Evolutionary conservation across 2,888 invertebrate genomes (phyloP), one percentile per base, ranked within the genome.

Genomic region (Cerastoderma edule): DNA sequence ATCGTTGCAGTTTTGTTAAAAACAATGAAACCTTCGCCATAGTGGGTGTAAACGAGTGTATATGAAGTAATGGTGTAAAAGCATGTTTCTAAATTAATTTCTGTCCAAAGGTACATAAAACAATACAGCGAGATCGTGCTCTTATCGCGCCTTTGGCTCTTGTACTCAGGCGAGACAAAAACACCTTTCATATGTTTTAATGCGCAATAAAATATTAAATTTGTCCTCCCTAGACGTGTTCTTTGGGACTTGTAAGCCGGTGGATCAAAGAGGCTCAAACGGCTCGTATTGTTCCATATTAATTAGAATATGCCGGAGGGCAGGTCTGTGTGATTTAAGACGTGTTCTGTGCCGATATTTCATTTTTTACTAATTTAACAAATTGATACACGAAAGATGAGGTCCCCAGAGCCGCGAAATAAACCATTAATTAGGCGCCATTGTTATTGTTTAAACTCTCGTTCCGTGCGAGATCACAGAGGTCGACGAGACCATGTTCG

Each of bases 351-450:
- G 68, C 66, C 72, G 72, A 76, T 72, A 76, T 76, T 72, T 76
- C 69, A 76, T 76, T 76, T 76, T 73, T 72, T 64, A 71, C 76
- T 76, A 72, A 76, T 76, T 72, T 76, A 76, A 76, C 76, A 76
- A 76, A 76, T 68, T 76, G 72, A 65, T 54, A 64, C 71, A 60
- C 53, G 68, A 68, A 53, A 63, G 64, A 54, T 16, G 54, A 48
- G 67, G 57, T 63, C 67, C 67, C 67, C 24, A 50, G 27, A 60
- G 67, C 56, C 48, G 67, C 63, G 46, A 54, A 64, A 35, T 30
- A 53, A 53, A 66, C 66, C 63, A 65, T 54, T 68, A 48, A 46
- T 50, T 27, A 57, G 76, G 72, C 76, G 76, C 76, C 76, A 48
- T 57, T 67, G 64, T 66, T 76, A 66, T 60, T 72, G 72, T 67